These are phyloP conservation scores for Zosterops japonicus DNA, from an alignment of 2,113 vertebrate species.

Conservation along the genomic window DNA sequence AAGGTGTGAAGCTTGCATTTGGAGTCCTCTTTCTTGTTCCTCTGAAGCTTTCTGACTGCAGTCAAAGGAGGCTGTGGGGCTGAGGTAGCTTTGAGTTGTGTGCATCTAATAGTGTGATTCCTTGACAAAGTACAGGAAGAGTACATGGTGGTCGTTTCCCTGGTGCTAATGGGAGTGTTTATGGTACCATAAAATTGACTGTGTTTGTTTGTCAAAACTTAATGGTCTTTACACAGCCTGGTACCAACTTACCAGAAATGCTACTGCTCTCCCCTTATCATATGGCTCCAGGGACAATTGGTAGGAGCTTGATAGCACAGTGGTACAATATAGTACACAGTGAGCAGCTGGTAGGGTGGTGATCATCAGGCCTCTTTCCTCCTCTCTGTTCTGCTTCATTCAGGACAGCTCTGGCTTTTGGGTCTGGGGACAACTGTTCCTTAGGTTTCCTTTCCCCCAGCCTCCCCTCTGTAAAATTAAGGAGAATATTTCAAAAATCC, in stretches of 20 bases:
- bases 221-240: background rate
- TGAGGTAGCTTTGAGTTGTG: background rate
- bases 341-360: background rate
- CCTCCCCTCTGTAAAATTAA: background rate
- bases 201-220: background rate
- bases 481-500: background rate
- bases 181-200: background rate
- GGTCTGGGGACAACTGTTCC: background rate
- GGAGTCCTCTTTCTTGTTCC: background rate
- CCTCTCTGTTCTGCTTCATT: background rate
- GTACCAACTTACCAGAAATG: background rate
- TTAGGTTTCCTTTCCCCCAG: background rate
- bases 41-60: background rate
- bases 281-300: background rate
- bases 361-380: background rate
- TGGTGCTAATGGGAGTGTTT: background rate
- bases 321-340: background rate
- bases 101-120: background rate
- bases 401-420: background rate
- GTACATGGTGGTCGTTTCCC: fast-evolving
- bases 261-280: background rate
- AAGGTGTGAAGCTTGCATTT: background rate
- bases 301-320: background rate
- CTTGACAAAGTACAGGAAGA: background rate
- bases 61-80: background rate